Conservation (phyloP, 2,113 vertebrate species). For the Cyanistes caeruleus region DNA sequence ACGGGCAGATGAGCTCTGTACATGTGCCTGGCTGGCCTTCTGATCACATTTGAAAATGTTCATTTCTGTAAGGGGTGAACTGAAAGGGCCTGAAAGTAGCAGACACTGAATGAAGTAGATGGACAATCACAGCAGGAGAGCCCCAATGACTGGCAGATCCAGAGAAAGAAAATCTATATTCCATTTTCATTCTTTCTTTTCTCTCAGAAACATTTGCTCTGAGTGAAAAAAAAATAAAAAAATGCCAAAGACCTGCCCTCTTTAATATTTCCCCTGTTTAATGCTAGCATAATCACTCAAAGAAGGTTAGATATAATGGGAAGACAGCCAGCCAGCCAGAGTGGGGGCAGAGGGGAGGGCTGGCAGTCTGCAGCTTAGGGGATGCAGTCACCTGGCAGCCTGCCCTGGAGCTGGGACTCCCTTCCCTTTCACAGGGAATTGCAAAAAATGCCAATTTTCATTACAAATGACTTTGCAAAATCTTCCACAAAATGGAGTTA, state of each 20-base stretch:
- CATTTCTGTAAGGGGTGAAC: background rate
- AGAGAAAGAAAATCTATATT: background rate
- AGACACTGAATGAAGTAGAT: background rate
- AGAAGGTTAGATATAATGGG: background rate
- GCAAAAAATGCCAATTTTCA: background rate
- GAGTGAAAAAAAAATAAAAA: background rate
- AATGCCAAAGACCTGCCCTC: background rate
- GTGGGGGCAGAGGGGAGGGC: background rate
- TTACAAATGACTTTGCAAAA: conserved; percentile 44
- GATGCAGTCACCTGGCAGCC: conserved; percentile 4
- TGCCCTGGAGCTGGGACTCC: background rate
- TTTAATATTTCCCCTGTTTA: background rate
- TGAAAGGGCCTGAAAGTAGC: background rate
- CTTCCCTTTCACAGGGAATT: background rate
- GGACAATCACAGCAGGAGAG: background rate
- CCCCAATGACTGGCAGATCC: background rate
- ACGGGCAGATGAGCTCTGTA: background rate
- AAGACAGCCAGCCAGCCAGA: background rate
- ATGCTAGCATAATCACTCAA: background rate
- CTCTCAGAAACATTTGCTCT: background rate
- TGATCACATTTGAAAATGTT: background rate
- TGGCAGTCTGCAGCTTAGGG: background rate
- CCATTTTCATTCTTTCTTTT: background rate
- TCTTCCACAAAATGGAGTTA: conserved; percentile 14
- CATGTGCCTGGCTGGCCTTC: background rate